Percentiles rank a stretch among this genome's conserved stretches.
Conservation (phyloP, 2,113 vertebrate genomes). For the Eulacestoma nigropectus region DNA sequence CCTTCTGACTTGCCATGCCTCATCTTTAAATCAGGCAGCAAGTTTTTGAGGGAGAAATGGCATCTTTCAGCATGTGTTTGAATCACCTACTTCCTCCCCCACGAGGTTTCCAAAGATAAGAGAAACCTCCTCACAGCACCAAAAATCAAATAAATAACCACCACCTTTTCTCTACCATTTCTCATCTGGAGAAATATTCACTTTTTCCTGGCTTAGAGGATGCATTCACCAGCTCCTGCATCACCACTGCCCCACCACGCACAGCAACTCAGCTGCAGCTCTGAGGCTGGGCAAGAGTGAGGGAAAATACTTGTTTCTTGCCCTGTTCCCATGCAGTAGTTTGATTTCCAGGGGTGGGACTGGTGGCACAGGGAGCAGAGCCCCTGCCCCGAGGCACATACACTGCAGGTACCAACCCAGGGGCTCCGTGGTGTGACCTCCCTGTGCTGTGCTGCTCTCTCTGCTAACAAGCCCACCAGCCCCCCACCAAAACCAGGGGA, state of each 20-base stretch:
- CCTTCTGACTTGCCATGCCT: not conserved
- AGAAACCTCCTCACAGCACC: slow-evolving; percentile 9
- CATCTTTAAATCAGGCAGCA: not conserved
- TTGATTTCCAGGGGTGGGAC: not conserved
- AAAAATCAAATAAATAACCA: slow-evolving; percentile 30
- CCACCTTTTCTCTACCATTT: not conserved
- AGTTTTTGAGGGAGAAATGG: not conserved
- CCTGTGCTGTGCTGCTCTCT: not conserved
- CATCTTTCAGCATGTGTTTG: not conserved
- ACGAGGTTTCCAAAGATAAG: not conserved
- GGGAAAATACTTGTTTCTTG: not conserved
- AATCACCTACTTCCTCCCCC: not conserved
- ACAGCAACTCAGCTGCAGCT: not conserved
- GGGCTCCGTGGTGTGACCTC: fast-evolving
- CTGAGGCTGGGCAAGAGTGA: not conserved
- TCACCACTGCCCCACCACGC: not conserved
- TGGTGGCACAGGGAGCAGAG: not conserved
- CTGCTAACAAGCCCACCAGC: not conserved
- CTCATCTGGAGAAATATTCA: not conserved
- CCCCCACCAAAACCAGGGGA: not conserved
- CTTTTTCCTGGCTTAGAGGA: not conserved
- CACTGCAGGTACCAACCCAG: not conserved
- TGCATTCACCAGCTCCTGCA: not conserved
- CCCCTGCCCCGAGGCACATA: not conserved
- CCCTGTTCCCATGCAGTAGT: not conserved